A percentile compares a stretch with the other conserved stretches of the same genome.
Evolutionary conservation across 2,797 vertebrate species (phyloP).

Genomic region (Paramormyrops hopkinsi): DNA sequence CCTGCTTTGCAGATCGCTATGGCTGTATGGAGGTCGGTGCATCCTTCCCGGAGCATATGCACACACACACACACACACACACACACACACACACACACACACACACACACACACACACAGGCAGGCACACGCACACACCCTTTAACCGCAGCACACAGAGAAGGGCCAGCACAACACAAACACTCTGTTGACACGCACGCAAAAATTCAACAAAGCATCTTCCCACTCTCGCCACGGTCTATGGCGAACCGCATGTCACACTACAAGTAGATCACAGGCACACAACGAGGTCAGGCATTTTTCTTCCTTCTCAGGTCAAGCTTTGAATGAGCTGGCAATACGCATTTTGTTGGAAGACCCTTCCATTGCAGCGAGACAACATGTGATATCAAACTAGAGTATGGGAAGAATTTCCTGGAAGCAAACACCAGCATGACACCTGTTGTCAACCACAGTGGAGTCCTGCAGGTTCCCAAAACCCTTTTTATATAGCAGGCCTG

Average conservation of each 20-base stretch:
- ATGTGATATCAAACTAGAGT: neutral
- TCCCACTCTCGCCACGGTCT: neutral
- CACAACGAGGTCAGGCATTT: neutral
- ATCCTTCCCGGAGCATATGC: neutral
- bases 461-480: neutral
- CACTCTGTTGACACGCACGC: neutral
- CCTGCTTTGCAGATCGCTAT: neutral
- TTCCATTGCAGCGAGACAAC: neutral
- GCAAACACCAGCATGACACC: neutral
- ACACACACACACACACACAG: too few species aligned
- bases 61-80: neutral
- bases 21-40: neutral
- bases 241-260: neutral
- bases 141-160: neutral
- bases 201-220: neutral
- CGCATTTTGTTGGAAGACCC: neutral
- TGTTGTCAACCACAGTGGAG: neutral
- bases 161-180: neutral
- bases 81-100: neutral
- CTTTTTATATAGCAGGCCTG: neutral
- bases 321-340: neutral
- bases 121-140: too few species aligned
- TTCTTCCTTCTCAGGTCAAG: neutral
- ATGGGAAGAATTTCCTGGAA: neutral
- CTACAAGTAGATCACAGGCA: neutral